A percentile compares a stretch with the other conserved stretches of the same genome.
phyloP scores from a whole-genome alignment of 2,797 vertebrate species.

The Luscinia megarhynchos region DNA sequence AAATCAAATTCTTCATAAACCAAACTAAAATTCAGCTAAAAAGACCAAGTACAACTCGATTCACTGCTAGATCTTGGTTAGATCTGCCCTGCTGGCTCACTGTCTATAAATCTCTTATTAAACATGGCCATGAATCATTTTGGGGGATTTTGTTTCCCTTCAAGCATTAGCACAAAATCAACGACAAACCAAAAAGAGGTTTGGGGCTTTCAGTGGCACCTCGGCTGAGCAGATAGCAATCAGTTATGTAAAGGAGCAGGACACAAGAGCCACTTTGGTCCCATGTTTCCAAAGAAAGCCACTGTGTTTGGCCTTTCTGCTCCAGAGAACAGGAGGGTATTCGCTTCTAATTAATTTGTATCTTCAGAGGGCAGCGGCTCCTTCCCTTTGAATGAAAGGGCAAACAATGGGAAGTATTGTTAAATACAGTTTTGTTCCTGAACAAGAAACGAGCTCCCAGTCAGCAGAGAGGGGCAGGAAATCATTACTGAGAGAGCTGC shows the following conservation, averaged over 20 bases:
- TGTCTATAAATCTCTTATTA: not conserved
- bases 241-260: slow-evolving; percentile 53
- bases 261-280: slow-evolving; percentile 58
- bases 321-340: slow-evolving; percentile 58
- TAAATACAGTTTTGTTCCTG: slow-evolving; percentile 38
- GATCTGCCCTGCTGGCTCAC: not conserved
- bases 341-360: slow-evolving; percentile 67
- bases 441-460: slow-evolving; percentile 34
- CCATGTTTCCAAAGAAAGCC: slow-evolving; percentile 60
- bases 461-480: slow-evolving; percentile 38
- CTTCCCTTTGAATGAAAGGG: slow-evolving; percentile 52
- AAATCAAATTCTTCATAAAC: not conserved
- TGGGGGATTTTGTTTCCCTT: not conserved
- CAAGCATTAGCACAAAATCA: not conserved
- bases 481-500: slow-evolving; percentile 38
- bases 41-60: not conserved
- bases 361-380: slow-evolving; percentile 67
- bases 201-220: slow-evolving; percentile 12
- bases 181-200: not conserved
- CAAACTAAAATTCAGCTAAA: not conserved
- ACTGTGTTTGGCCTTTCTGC: slow-evolving; percentile 64
- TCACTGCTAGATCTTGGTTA: not conserved
- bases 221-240: slow-evolving; percentile 24
- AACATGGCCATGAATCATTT: not conserved
- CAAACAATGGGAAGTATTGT: slow-evolving; percentile 65